These are phyloP conservation scores for Eurytoma adleriae DNA, from an alignment of 2,888 invertebrate species.

Conservation along the genomic window DNA sequence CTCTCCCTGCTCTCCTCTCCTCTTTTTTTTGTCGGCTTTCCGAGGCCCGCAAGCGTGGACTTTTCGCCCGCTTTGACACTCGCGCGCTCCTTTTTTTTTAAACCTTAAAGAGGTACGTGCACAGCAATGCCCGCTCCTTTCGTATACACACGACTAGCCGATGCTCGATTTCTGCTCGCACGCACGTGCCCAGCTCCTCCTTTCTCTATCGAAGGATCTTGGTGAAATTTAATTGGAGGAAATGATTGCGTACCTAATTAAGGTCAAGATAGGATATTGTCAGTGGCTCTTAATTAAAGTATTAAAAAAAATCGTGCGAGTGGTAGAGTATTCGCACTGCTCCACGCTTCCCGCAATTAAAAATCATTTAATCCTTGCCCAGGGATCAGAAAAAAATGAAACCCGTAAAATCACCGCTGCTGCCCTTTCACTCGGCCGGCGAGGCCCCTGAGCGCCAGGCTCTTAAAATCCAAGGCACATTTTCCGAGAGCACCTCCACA, in stretches of 20 bases:
- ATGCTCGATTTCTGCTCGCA: slow-evolving; percentile 9
- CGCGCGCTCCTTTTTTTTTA: too few relatives aligned
- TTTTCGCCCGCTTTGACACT: background rate
- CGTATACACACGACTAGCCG: slow-evolving; percentile 13
- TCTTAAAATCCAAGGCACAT: background rate
- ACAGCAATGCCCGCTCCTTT: background rate
- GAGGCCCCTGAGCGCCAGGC: background rate
- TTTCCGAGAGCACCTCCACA: background rate
- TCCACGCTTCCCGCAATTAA: background rate
- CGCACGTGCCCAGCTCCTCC: slow-evolving; percentile 14
- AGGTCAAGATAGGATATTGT: too few relatives aligned
- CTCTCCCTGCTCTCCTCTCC: too few relatives aligned
- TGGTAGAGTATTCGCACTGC: background rate
- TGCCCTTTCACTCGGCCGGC: background rate
- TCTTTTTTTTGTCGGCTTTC: too few relatives aligned
- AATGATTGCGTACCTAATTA: background rate
- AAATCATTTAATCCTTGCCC: slow-evolving; percentile 12
- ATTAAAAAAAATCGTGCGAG: too few relatives aligned
- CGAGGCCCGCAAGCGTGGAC: too few relatives aligned
- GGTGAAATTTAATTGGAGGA: background rate
- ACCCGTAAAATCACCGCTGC: background rate
- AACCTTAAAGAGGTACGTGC: too few relatives aligned
- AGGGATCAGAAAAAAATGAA: background rate
- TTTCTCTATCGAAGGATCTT: slow-evolving; percentile 6
- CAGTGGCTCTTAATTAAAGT: too few relatives aligned